phyloP scores from a whole-genome alignment of 2,797 vertebrate species.

The Pseudotriccus pelzelni region DNA sequence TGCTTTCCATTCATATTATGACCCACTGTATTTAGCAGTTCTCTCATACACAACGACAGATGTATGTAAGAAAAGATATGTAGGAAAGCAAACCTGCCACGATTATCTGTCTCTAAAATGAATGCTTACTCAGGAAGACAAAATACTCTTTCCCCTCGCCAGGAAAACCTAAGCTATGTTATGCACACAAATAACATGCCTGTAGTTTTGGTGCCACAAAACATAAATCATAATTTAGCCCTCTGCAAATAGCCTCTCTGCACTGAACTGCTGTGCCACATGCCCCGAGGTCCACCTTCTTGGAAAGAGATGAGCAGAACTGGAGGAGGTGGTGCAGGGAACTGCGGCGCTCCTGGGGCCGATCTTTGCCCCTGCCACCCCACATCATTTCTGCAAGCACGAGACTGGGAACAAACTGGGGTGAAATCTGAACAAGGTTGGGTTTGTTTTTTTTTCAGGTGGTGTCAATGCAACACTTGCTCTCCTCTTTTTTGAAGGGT shows the following conservation, averaged over 20 bases:
- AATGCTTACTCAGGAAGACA: background rate
- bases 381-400: background rate
- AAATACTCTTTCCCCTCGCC: background rate
- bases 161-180: background rate
- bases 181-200: background rate
- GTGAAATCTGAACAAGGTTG: background rate
- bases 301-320: background rate
- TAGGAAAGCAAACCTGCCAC: conserved; percentile 19
- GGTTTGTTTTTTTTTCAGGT: background rate
- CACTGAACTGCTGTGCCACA: background rate
- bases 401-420: background rate
- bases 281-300: background rate
- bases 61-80: background rate
- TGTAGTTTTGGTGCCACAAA: conserved; percentile 49
- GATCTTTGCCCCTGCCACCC: conserved; percentile 16
- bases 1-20: background rate
- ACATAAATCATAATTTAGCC: conserved; percentile 46
- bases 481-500: background rate
- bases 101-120: background rate
- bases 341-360: background rate
- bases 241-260: conserved; percentile 2
- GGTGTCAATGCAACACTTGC: background rate
- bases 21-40: background rate
- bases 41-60: background rate
- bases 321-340: background rate